These are phyloP conservation scores for Gibbula magus DNA, from an alignment of 2,888 invertebrate genomes.

Conservation along the genomic window DNA sequence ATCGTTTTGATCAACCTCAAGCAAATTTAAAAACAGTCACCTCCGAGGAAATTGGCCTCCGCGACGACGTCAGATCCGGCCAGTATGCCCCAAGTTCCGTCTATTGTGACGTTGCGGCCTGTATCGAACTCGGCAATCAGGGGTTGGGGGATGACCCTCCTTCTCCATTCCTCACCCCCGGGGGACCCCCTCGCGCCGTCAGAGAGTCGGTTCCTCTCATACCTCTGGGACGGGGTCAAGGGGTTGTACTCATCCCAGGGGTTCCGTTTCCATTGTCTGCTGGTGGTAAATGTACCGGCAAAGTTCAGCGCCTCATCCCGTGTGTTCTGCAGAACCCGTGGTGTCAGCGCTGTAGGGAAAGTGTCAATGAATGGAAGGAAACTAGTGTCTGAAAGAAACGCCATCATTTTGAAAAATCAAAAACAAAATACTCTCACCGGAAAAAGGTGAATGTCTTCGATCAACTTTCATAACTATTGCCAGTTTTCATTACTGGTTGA, in stretches of 20 bases:
- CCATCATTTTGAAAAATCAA: too few species aligned
- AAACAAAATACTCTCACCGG: too few species aligned
- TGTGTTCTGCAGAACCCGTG: conserved; percentile 42
- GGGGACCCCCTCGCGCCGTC: neutral
- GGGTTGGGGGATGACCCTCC: neutral
- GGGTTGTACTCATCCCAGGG: conserved; percentile 50
- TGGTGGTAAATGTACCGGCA: conserved; percentile 34
- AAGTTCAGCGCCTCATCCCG: conserved; percentile 41
- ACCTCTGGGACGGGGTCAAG: conserved; percentile 47
- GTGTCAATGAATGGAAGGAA: too few species aligned
- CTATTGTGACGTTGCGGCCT: neutral
- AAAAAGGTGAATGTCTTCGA: too few species aligned
- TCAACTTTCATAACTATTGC: too few species aligned
- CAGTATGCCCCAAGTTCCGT: neutral
- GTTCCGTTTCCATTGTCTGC: conserved; percentile 53
- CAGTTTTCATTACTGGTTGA: too few species aligned
- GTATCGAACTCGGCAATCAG: conserved; percentile 22
- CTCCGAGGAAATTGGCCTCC: conserved; percentile 23
- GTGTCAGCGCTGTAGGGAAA: conserved; percentile 25
- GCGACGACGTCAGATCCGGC: neutral
- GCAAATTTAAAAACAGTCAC: neutral
- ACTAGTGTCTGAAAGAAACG: too few species aligned
- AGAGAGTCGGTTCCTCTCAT: conserved; percentile 38
- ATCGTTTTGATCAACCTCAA: too few species aligned
- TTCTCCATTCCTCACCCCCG: conserved; percentile 3